phyloP scores from a whole-genome alignment of 2,113 vertebrate genomes.

The Gobiocypris rarus region DNA sequence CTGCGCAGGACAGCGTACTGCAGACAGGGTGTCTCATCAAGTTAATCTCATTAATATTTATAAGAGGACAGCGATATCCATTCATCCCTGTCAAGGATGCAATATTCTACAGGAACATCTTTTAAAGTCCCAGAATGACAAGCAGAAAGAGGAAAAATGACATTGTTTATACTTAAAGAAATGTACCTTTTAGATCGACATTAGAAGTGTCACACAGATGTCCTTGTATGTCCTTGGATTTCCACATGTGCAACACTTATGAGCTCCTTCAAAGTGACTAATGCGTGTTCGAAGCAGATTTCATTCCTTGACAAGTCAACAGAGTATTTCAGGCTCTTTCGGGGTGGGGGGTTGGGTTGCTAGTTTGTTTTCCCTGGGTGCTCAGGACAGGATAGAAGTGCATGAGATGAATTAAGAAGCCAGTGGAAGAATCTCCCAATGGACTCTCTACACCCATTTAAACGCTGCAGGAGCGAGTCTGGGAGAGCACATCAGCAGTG shows the following conservation, averaged over 20 bases:
- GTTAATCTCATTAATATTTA: slow-evolving; percentile 16
- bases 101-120: neutral
- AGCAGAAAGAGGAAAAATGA: slow-evolving; percentile 4
- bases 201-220: neutral
- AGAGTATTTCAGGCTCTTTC: neutral
- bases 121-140: slow-evolving; percentile 1
- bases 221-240: slow-evolving; percentile 16
- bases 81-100: neutral
- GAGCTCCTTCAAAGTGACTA: neutral
- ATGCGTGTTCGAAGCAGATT: slow-evolving; percentile 8
- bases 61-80: neutral
- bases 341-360: neutral
- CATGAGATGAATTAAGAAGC: slow-evolving; percentile 48
- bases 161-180: neutral
- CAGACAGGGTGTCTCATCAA: slow-evolving; percentile 20
- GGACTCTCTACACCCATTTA: slow-evolving; percentile 43
- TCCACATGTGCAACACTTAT: neutral
- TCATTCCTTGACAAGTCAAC: neutral
- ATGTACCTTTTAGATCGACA: neutral
- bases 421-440: slow-evolving; percentile 38
- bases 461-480: slow-evolving; percentile 20
- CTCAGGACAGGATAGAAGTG: slow-evolving; percentile 21
- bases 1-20: neutral
- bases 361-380: slow-evolving; percentile 3
- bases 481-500: slow-evolving; percentile 8